phyloP scores from a whole-genome alignment of 1,140 invertebrate species.

The Drosophila sturtevanti region DNA sequence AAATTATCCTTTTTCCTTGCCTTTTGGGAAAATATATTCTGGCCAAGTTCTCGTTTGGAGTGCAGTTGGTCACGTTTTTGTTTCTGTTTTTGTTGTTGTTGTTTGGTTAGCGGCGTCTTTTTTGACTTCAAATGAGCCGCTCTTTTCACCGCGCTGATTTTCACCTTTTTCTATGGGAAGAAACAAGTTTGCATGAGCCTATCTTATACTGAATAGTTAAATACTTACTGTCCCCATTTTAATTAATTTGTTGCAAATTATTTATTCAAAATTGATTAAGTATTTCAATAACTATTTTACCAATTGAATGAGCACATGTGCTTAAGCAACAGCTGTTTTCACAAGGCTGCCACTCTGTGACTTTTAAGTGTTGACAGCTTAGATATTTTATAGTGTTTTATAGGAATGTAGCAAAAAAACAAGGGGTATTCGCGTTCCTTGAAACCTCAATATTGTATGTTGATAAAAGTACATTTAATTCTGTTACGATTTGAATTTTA shows the following conservation, averaged over 20 bases:
- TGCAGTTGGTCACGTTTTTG: conserved; percentile 64
- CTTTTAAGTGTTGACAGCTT: neutral
- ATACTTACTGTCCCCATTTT: conserved; percentile 62
- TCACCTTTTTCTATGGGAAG: conserved; percentile 79
- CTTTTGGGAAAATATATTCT: conserved; percentile 75
- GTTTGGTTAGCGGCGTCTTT: conserved; percentile 71
- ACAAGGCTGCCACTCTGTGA: neutral
- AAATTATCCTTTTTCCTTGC: conserved; percentile 68
- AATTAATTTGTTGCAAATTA: conserved; percentile 10
- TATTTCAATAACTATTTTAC: conserved; percentile 12
- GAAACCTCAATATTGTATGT: too few relatives aligned
- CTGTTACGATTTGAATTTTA: too few relatives aligned
- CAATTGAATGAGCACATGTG: conserved; percentile 57
- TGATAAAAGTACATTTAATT: too few relatives aligned
- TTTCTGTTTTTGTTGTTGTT: conserved; percentile 76
- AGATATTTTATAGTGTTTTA: neutral
- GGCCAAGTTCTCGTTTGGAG: conserved; percentile 62
- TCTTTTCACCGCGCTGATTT: conserved; percentile 80
- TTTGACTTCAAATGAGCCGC: conserved; percentile 77
- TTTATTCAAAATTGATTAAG: neutral
- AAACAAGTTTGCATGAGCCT: too few relatives aligned
- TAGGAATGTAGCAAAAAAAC: too few relatives aligned
- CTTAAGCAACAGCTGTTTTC: conserved; percentile 30
- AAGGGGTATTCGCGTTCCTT: too few relatives aligned
- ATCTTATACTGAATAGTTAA: fast-evolving